These are phyloP conservation scores for Limenitis arthemis DNA, from an alignment of 2,888 invertebrate genomes.

Conservation along the genomic window DNA sequence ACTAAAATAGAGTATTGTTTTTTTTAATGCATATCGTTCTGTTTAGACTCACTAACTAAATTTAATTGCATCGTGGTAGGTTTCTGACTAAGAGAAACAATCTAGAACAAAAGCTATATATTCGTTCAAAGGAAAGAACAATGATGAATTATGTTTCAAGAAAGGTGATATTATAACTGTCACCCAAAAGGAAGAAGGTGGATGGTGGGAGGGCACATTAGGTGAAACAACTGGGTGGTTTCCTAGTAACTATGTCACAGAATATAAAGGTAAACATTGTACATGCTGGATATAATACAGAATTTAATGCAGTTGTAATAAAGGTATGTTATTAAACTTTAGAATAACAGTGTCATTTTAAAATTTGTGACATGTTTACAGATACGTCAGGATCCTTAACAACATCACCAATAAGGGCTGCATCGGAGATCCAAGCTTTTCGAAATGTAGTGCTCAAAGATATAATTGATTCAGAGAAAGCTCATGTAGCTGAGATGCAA, in stretches of 20 bases:
- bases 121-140: constrained; percentile 95
- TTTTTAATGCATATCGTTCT: not conserved
- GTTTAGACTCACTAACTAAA: too few species aligned
- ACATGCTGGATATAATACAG: not conserved
- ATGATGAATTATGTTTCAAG: constrained; percentile 96
- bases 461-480: constrained; percentile 92
- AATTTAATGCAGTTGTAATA: not conserved
- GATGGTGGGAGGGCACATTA: constrained; percentile 99
- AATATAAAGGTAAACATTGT: constrained; percentile 77
- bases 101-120: constrained; percentile 95
- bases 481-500: constrained; percentile 91
- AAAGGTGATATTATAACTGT: constrained; percentile 97
- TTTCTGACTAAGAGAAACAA: too few species aligned
- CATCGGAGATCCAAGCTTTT: constrained; percentile 83
- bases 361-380: constrained; percentile 27
- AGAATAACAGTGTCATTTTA: not conserved
- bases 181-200: constrained; percentile 95
- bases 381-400: constrained; percentile 71
- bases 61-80: too few species aligned
- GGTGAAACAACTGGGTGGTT: constrained; percentile 98
- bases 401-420: constrained; percentile 75
- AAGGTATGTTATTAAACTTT: not conserved
- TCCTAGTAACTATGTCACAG: constrained; percentile 97
- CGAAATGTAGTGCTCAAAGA: constrained; percentile 90
- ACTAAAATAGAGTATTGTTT: not conserved